A percentile compares a stretch with the other conserved stretches of the same genome.
Evolutionary conservation across 2,888 invertebrate genomes (phyloP).

Genomic region (Mimumesa dahlbomi): DNA sequence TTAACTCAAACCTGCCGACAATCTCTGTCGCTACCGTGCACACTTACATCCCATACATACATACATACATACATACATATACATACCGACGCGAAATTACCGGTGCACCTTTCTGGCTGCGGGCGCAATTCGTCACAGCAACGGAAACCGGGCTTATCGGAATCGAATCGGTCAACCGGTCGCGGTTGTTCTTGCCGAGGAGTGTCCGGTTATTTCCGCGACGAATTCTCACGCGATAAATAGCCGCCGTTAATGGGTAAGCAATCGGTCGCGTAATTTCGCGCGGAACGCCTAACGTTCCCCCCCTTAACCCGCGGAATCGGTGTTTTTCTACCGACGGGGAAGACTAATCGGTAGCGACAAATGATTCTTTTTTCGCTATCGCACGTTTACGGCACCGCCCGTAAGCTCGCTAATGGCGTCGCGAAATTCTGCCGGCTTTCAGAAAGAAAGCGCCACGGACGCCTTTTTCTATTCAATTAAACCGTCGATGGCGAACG

Average conservation of each 20-base stretch:
- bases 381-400: not conserved
- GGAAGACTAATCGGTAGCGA: slow-evolving; percentile 1
- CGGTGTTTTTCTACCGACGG: not conserved
- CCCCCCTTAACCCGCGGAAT: not conserved
- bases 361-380: slow-evolving; percentile 1
- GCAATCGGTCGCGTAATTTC: slow-evolving; percentile 44
- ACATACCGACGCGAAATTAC: slow-evolving; percentile 16
- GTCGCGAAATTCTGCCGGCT: not conserved
- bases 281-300: not conserved
- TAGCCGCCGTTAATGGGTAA: slow-evolving; percentile 27
- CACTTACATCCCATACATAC: no score
- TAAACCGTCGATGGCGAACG: no score
- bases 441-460: not conserved
- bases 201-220: no score
- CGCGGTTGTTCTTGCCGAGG: no score
- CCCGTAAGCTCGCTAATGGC: not conserved
- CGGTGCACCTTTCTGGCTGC: slow-evolving; percentile 1
- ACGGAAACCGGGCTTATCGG: slow-evolving; percentile 42
- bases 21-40: no score
- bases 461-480: not conserved
- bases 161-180: slow-evolving; percentile 38
- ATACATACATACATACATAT: no score
- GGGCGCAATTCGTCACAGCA: slow-evolving; percentile 34
- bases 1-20: no score
- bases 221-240: slow-evolving; percentile 22